A percentile compares a stretch with the other conserved stretches of the same genome.
These are phyloP conservation scores for Lophura nycthemera DNA, from an alignment of 2,113 vertebrate genomes.

Conservation along the genomic window DNA sequence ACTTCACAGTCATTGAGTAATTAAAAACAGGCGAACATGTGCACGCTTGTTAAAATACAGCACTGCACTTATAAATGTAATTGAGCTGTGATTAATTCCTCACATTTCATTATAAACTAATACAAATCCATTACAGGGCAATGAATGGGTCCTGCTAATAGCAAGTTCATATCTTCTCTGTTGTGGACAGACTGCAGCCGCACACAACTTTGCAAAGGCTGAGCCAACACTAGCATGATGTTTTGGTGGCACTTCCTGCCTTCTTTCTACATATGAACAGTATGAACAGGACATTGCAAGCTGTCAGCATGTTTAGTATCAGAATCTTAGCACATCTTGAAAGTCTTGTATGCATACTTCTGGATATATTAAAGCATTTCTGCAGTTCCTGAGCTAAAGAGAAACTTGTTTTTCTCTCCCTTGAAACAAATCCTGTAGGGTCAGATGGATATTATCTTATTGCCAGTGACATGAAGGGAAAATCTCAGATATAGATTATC, in stretches of 20 bases:
- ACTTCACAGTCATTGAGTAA: background rate
- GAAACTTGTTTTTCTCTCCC: background rate
- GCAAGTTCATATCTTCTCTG: background rate
- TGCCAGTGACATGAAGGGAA: background rate
- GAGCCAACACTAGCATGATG: background rate
- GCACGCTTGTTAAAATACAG: background rate
- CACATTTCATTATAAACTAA: slow-evolving; percentile 26
- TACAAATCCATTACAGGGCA: slow-evolving; percentile 8
- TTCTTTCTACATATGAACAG: background rate
- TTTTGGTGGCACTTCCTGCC: background rate
- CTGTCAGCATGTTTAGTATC: background rate
- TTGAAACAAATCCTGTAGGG: background rate
- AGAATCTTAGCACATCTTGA: background rate
- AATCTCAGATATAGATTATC: background rate
- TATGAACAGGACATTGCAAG: background rate
- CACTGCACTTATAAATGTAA: slow-evolving; percentile 11
- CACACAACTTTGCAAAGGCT: background rate
- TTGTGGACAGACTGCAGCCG: background rate
- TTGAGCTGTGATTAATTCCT: slow-evolving; percentile 31
- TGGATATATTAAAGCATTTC: background rate
- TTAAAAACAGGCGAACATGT: background rate
- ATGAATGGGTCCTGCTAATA: background rate
- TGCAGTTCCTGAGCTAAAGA: background rate
- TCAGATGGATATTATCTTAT: background rate
- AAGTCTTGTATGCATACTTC: rapidly evolving